Evolutionary conservation across 1,140 invertebrate species (phyloP), one percentile per base, ranked within the genome.

Genomic region (Drosophila subpulchrella): DNA sequence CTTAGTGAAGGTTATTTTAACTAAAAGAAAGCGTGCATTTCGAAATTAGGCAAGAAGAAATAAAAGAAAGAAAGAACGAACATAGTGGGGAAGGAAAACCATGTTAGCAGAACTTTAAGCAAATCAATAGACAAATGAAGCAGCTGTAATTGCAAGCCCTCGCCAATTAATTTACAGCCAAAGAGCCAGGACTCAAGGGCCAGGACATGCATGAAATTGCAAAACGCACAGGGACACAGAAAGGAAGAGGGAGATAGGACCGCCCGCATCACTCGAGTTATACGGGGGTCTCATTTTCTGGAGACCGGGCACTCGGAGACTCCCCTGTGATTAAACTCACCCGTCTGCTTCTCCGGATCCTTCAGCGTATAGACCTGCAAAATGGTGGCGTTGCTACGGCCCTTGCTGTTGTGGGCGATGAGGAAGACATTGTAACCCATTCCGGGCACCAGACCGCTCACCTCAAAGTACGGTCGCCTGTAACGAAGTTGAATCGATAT

Each of bases 271-370:
- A 42, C 12, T 24, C 8, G 44, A 47, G 12, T 13, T 48, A 24
- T 56, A 11, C 4, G n/a, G 3, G 30, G 36, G 46, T 44, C 48
- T 66, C 53, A 42, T 32, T 70, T 66, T 61, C 17, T 20, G 8
- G 42, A 46, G 17, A 46, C 17, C 20, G 42, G 42, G 17, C 10
- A 39, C 38, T 53, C 42, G 48, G 44, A 0, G 27, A 10, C 11
- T 63, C 32, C 42, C 24, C 36, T 59, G 62, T 68, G 44, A 56
- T 41, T 42, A 60, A 48, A 76, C 93, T 94, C 93, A 96, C 96
- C 95, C 86, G 95, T 96, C 78, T 96, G 95, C 92, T 96, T 96
- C 84, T 97, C 96, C 13, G 96, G 96, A 66, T 95, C 94, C 91
- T 96, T 96, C 6, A 96, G 92, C 1, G 96, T 97, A 70, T 94